Base-by-base conservation (phyloP, 2,113 vertebrate genomes). In the Mormyrus iriodes region DNA sequence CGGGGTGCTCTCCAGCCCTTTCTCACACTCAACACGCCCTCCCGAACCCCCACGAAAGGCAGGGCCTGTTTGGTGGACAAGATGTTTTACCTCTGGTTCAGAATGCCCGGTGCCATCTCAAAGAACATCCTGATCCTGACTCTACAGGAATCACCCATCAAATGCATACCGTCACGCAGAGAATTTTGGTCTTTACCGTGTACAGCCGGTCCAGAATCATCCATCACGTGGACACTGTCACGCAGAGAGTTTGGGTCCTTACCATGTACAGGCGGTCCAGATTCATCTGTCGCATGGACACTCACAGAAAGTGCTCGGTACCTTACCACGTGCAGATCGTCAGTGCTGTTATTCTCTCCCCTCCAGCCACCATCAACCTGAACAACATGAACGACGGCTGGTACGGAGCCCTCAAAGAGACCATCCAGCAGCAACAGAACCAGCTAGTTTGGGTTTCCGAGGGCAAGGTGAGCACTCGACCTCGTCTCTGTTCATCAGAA, bases 361-460 rank as follows among this genome's bases (percentile, higher is more conserved):
- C 35, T 87, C 8, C 94, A 99, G 98, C 97, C 89, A 98, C 96
- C 85, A 99, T 99, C 95, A 99, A 99, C 94, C 96, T 99, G 95
- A 99, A 99, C 94, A 98, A 93, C 90, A 97, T 99, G 98, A 99
- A 99, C 52, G 98, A 99, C 42, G 98, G 98, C 89, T 99, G 98
- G 98, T 99, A 99, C 90, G 98, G 98, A 89, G 97, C 97, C 2
- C 93, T 99, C 90, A 99, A 99, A 90, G 98, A 99, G 89, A 96
- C 92, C 9, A 96, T 99, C 93, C 97, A 99, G 83, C 97, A 99
- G 79, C 98, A 99, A 89, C 98, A 99, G 95, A 99, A 98, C 93
- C 98, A 99, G 90, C 93, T 99, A 89, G 98, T 99, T 24, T 99
- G 98, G 98, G 98, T 99, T 93, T 99, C 98, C 21, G 98, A 99